Evolutionary conservation across 2,113 vertebrate species (phyloP).

Genomic region (Engraulis encrasicolus): DNA sequence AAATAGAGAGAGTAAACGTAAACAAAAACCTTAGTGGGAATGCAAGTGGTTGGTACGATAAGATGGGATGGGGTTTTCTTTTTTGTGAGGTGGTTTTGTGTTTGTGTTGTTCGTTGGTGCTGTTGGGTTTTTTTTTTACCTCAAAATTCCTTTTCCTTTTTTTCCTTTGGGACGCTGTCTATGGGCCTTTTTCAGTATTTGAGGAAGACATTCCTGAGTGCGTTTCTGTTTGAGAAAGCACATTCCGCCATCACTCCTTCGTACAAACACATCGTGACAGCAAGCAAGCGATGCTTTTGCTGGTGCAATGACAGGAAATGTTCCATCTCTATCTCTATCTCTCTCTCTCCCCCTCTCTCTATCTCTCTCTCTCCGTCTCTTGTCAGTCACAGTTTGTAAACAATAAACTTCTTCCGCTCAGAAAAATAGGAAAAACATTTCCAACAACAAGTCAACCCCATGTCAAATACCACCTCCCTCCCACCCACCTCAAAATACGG

Average conservation of each 20-base stretch:
- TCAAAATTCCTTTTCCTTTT: no score
- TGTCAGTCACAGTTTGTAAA: no score
- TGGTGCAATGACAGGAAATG: constrained; percentile 28
- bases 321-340: constrained; percentile 18
- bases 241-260: constrained; percentile 70
- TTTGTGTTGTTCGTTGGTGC: neutral
- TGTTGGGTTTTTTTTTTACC: no score
- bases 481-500: neutral
- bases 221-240: constrained; percentile 70
- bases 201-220: constrained; percentile 15
- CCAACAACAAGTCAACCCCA: no score
- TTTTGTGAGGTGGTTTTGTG: neutral
- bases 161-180: no score
- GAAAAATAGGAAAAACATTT: neutral
- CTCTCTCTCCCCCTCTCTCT: neutral
- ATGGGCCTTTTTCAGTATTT: neutral
- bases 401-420: neutral
- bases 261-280: constrained; percentile 70
- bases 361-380: no score
- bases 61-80: neutral
- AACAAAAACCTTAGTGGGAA: neutral
- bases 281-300: no score
- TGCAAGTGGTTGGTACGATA: neutral
- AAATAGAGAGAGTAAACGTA: neutral
- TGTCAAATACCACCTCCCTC: no score